phyloP scores from a whole-genome alignment of 2,888 invertebrate genomes.

The Eudemis profundana region DNA sequence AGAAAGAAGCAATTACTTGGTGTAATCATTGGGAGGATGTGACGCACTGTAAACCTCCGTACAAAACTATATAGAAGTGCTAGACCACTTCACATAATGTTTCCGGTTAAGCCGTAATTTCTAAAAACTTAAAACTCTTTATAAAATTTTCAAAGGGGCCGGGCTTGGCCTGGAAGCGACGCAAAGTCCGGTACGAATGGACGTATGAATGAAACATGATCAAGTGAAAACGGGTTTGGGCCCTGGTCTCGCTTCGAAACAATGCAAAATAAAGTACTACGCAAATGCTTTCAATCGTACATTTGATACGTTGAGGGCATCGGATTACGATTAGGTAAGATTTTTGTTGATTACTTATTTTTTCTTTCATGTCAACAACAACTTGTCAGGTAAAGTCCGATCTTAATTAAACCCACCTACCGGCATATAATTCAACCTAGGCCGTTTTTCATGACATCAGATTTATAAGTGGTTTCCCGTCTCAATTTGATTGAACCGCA shows the following conservation, averaged over 20 bases:
- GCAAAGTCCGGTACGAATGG: slow-evolving; percentile 22
- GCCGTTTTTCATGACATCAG: slow-evolving; percentile 5
- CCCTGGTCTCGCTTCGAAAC: slow-evolving; percentile 58
- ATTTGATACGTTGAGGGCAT: slow-evolving; percentile 33
- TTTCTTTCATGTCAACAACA: too few species aligned
- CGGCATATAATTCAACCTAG: not conserved
- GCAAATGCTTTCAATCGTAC: slow-evolving; percentile 47
- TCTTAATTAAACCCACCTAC: not conserved
- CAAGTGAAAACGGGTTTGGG: slow-evolving; percentile 62
- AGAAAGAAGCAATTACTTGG: slow-evolving; percentile 1
- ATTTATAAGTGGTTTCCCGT: not conserved
- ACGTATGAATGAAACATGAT: slow-evolving; percentile 64
- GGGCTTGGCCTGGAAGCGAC: slow-evolving; percentile 10
- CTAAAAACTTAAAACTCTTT: slow-evolving; percentile 17
- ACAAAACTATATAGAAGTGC: slow-evolving; percentile 2
- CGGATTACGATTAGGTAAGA: slow-evolving; percentile 27
- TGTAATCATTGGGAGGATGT: slow-evolving; percentile 25
- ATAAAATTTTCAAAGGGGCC: slow-evolving; percentile 3
- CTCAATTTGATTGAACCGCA: not conserved
- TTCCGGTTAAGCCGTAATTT: slow-evolving; percentile 22
- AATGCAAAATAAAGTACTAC: slow-evolving; percentile 61
- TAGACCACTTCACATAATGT: slow-evolving; percentile 16
- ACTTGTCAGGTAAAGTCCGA: not conserved
- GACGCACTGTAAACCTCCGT: slow-evolving; percentile 25
- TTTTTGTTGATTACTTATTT: too few species aligned